Evolutionary conservation across 92 coral and sea anemone genomes (phyloP).

Genomic region (Phenganax stokvisi): DNA sequence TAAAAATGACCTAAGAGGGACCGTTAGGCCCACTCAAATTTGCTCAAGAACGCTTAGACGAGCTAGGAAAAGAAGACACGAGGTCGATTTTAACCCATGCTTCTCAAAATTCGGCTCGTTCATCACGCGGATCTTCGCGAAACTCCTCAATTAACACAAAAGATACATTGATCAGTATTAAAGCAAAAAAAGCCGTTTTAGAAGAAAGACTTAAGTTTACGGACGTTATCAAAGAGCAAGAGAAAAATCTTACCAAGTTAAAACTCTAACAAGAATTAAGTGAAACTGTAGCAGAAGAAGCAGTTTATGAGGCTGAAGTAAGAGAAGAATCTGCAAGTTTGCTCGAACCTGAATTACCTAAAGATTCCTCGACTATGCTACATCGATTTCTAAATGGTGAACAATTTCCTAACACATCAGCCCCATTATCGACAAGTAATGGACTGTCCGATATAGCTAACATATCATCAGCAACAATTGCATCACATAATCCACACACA

Average conservation of each 20-base stretch:
- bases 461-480: too few relatives aligned
- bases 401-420: too few relatives aligned
- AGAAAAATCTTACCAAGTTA: conserved; percentile 31
- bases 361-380: too few relatives aligned
- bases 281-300: conserved; percentile 54
- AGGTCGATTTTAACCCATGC: conserved; percentile 17
- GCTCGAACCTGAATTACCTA: too few relatives aligned
- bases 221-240: conserved; percentile 51
- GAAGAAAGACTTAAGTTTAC: conserved; percentile 43
- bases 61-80: conserved; percentile 16
- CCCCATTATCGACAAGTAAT: too few relatives aligned
- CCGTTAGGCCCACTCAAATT: not conserved
- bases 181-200: conserved; percentile 4
- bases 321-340: conserved; percentile 7
- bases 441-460: too few relatives aligned
- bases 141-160: conserved; percentile 38
- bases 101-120: conserved; percentile 24
- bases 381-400: too few relatives aligned
- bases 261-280: conserved; percentile 49
- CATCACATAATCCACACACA: too few relatives aligned
- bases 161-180: conserved; percentile 45
- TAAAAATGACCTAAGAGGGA: not conserved
- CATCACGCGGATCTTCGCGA: conserved; percentile 32
- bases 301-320: conserved; percentile 37
- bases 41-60: conserved; percentile 16